phyloP scores from a whole-genome alignment of 2,888 invertebrate genomes.

The Tuta absoluta region DNA sequence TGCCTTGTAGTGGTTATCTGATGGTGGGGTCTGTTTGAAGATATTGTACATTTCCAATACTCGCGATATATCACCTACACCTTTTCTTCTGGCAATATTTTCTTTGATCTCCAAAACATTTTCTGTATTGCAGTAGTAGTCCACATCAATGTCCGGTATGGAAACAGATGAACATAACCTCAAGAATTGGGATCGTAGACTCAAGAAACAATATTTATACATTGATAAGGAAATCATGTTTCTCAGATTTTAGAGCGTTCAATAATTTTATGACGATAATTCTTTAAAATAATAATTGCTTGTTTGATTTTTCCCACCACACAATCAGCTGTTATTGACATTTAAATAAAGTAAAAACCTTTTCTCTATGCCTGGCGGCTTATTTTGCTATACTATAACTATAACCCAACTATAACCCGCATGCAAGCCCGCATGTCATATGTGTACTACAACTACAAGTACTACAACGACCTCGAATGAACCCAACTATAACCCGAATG shows the following conservation, averaged over 20 bases:
- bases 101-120: conserved; percentile 82
- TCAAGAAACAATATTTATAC: not conserved
- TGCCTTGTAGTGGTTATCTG: conserved; percentile 43
- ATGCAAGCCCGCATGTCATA: too few species aligned
- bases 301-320: not conserved
- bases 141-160: conserved; percentile 77
- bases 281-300: not conserved
- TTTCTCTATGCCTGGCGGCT: too few species aligned
- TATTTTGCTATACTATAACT: too few species aligned
- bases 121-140: conserved; percentile 82
- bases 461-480: too few species aligned
- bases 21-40: conserved; percentile 43
- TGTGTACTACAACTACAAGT: too few species aligned
- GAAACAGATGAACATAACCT: conserved; percentile 30
- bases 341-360: too few species aligned
- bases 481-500: too few species aligned
- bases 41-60: conserved; percentile 74
- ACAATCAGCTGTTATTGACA: not conserved
- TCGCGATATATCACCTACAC: conserved; percentile 83
- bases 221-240: conserved; percentile 2
- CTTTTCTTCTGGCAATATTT: conserved; percentile 85
- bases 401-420: too few species aligned
- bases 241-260: not conserved
- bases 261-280: not conserved
- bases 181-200: not conserved